A percentile compares a stretch with the other conserved stretches of the same genome.
These are phyloP conservation scores for Macrobrachium nipponense DNA, from an alignment of 1,140 invertebrate genomes.

Conservation along the genomic window DNA sequence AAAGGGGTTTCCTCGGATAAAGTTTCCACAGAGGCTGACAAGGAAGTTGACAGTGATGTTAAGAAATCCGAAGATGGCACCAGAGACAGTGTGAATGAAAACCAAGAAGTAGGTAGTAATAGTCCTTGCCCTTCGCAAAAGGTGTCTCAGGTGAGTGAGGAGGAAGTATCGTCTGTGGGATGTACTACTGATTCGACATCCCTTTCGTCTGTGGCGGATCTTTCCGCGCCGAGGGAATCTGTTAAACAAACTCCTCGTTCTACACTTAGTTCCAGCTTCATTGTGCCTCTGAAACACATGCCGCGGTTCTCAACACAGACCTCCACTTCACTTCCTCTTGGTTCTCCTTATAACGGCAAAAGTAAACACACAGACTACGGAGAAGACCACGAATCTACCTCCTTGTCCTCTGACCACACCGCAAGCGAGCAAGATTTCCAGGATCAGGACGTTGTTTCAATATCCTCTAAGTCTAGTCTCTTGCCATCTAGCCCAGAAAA, in stretches of 20 bases:
- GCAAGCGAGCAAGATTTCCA: background rate
- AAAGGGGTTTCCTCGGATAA: background rate
- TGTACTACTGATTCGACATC: too few species aligned
- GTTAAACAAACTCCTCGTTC: background rate
- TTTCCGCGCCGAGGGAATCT: background rate
- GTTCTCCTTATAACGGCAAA: background rate
- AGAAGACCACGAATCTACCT: slow-evolving; percentile 3
- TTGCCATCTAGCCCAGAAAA: slow-evolving; percentile 16
- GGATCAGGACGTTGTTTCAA: slow-evolving; percentile 27
- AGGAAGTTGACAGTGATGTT: too few species aligned
- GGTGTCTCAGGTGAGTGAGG: too few species aligned
- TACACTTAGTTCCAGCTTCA: background rate
- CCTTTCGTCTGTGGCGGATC: background rate
- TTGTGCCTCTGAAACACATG: slow-evolving; percentile 33
- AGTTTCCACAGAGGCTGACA: slow-evolving; percentile 9
- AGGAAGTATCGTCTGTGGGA: too few species aligned
- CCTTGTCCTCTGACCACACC: background rate
- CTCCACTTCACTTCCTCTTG: background rate
- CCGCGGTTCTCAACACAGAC: slow-evolving; percentile 26
- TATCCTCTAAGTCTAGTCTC: slow-evolving; percentile 38
- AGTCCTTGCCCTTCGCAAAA: too few species aligned
- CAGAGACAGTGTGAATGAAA: too few species aligned
- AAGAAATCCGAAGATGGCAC: too few species aligned
- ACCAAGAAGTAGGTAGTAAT: too few species aligned
- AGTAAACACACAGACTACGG: background rate